Evolutionary conservation across 2,797 vertebrate species (phyloP).

Genomic region (Anableps anableps): DNA sequence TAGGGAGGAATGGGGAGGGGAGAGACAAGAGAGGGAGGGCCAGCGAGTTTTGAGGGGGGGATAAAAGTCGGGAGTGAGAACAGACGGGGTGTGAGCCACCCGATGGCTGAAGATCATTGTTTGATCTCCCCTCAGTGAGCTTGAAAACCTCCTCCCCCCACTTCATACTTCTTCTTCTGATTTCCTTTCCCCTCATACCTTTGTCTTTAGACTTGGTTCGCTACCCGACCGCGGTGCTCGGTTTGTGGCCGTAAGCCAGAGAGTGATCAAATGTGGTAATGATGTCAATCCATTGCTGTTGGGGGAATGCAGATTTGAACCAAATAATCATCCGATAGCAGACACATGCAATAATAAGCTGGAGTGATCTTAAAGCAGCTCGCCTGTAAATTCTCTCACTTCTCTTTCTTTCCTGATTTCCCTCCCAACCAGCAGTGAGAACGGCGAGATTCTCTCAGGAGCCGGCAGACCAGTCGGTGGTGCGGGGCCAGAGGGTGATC

Average conservation of each 20-base stretch:
- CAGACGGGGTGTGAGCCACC: conserved; percentile 51
- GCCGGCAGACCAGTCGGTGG: conserved; percentile 93
- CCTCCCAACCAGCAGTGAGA: conserved; percentile 67
- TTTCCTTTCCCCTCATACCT: conserved; percentile 49
- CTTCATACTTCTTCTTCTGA: conserved; percentile 19
- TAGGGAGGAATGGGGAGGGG: conserved; percentile 67
- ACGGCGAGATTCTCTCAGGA: conserved; percentile 93
- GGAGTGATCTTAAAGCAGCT: conserved; percentile 8
- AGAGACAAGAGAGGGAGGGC: conserved; percentile 51
- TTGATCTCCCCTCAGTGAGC: conserved; percentile 71
- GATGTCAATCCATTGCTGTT: conserved; percentile 27
- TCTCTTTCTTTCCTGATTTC: conserved; percentile 2
- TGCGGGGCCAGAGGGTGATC: conserved; percentile 89
- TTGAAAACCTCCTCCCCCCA: conserved; percentile 21
- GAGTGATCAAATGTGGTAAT: conserved; percentile 54
- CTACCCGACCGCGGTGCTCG: conserved; percentile 4
- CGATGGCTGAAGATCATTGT: conserved; percentile 59
- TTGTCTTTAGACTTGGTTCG: conserved; percentile 19
- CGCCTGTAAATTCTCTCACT: conserved; percentile 18
- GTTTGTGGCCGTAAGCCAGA: conserved; percentile 41
- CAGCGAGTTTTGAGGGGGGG: conserved; percentile 50
- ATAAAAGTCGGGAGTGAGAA: conserved; percentile 55
- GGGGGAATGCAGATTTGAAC: conserved; percentile 41
- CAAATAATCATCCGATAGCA: conserved; percentile 52
- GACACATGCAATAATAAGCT: conserved; percentile 10